Conservation (phyloP, 1,140 invertebrate species). For the Phortica variegata region DNA sequence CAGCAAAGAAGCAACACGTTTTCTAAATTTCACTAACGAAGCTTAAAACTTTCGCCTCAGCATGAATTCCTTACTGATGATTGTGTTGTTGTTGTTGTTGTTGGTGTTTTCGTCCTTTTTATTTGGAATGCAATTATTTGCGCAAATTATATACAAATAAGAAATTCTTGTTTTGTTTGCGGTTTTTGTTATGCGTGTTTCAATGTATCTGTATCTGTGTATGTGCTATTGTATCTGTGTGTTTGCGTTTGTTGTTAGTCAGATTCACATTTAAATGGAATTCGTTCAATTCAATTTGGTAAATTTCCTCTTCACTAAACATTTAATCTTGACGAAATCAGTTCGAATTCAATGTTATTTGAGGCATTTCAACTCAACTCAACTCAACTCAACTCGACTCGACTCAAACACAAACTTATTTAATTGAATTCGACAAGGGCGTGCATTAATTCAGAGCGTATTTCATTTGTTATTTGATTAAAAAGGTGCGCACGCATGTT, state of each 20-base stretch:
- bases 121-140: slow-evolving; percentile 23
- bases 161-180: slow-evolving; percentile 36
- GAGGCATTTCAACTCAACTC: neutral
- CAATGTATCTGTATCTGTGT: slow-evolving; percentile 3
- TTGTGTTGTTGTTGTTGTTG: slow-evolving; percentile 6
- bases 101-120: slow-evolving; percentile 4
- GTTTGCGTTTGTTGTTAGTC: neutral
- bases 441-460: too few species aligned
- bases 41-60: too few species aligned
- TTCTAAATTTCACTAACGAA: too few species aligned
- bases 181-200: slow-evolving; percentile 10
- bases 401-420: neutral
- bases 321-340: too few species aligned
- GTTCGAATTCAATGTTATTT: too few species aligned
- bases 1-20: too few species aligned
- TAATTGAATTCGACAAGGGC: neutral
- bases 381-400: neutral
- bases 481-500: too few species aligned
- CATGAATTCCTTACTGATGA: too few species aligned
- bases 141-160: slow-evolving; percentile 50
- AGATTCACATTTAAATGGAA: neutral
- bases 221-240: neutral
- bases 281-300: too few species aligned
- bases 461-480: too few species aligned
- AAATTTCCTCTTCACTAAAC: too few species aligned